Conservation (phyloP, 2,797 vertebrate species). For the Eleutherodactylus coqui region DNA sequence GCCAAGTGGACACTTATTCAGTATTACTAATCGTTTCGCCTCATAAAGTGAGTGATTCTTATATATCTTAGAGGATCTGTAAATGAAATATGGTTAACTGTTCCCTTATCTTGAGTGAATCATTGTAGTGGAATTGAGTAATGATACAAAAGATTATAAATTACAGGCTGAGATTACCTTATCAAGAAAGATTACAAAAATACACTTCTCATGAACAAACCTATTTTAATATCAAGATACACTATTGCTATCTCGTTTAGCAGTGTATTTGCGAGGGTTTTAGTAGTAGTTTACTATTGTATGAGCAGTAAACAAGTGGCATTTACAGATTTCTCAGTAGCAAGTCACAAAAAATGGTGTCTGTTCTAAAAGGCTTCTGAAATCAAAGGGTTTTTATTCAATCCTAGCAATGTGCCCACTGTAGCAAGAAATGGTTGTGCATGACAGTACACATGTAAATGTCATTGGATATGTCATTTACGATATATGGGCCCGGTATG, state of each 20-base stretch:
- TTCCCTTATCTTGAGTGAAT: neutral
- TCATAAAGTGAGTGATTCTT: conserved; percentile 20
- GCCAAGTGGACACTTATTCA: neutral
- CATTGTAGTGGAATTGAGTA: conserved; percentile 7
- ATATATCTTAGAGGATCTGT: neutral
- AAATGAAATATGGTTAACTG: conserved; percentile 18
- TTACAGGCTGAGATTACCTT: neutral
- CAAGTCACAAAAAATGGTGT: conserved; percentile 69
- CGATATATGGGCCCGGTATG: conserved; percentile 72
- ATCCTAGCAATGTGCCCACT: conserved; percentile 83
- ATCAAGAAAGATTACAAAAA: neutral
- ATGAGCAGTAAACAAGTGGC: neutral
- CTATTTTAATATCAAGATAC: neutral
- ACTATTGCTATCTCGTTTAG: neutral
- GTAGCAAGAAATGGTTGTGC: conserved; percentile 88
- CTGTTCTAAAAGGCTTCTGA: conserved; percentile 73
- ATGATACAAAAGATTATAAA: neutral
- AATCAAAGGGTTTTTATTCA: conserved; percentile 73
- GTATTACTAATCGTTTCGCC: neutral
- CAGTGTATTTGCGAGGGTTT: neutral
- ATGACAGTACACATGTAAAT: conserved; percentile 87
- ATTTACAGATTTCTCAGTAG: neutral
- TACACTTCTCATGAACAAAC: neutral
- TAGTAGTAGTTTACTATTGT: neutral
- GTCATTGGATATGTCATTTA: conserved; percentile 84